These are phyloP conservation scores for Anguilla pacifica DNA, from an alignment of 2,797 vertebrate genomes.

Conservation along the genomic window DNA sequence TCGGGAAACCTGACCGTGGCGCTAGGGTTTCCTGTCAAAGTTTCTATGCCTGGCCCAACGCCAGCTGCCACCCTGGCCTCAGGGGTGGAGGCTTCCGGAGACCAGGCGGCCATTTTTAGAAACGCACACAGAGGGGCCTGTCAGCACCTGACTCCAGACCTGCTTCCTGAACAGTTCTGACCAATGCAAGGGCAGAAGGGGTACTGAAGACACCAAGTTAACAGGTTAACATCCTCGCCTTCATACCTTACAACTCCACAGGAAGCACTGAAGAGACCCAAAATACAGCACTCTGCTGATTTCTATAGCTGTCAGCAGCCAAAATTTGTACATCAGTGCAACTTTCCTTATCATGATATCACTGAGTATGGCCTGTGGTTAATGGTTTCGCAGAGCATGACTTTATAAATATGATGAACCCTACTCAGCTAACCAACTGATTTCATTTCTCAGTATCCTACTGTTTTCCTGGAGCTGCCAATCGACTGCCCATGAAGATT, in stretches of 20 bases:
- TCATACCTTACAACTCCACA: too few species aligned
- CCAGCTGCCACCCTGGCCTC: background rate
- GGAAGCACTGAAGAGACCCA: too few species aligned
- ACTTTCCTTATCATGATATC: too few species aligned
- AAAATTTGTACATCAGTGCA: too few species aligned
- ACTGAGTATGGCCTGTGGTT: too few species aligned
- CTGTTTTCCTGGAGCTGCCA: too few species aligned
- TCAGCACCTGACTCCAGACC: background rate
- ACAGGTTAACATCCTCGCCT: background rate
- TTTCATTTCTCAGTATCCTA: background rate
- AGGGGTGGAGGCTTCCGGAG: background rate
- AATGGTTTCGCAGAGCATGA: too few species aligned
- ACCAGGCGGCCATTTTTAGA: background rate
- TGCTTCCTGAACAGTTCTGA: background rate
- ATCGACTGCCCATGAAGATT: background rate
- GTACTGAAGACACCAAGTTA: background rate
- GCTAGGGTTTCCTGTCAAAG: background rate
- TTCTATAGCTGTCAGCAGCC: too few species aligned
- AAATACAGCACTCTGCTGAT: too few species aligned
- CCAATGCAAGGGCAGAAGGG: background rate
- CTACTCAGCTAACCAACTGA: background rate
- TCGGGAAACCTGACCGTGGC: background rate
- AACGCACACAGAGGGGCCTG: background rate
- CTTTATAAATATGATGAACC: too few species aligned
- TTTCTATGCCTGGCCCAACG: background rate